Base-by-base conservation (phyloP, 2,113 vertebrate genomes). In the Nestor notabilis region DNA sequence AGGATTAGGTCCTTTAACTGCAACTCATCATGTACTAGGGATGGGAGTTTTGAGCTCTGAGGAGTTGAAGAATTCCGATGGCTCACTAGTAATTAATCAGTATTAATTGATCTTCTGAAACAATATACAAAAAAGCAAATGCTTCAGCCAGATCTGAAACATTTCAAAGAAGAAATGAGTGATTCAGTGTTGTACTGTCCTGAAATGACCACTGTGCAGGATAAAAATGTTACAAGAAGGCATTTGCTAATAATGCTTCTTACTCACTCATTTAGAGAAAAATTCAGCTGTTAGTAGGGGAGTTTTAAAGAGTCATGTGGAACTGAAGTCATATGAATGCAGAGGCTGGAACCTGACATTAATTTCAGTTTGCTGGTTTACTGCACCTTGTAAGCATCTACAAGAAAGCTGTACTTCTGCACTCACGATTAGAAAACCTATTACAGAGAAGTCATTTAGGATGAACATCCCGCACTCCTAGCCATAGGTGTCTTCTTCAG, bases 361-460 rank as follows among this genome's bases (percentile, higher is more conserved):
- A 90, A 96, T 93, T 96, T 92, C 61, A 21, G 56, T 87, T 98
- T 97, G 76, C 88, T 96, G 83, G 72, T 71, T 64, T 74, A 93
- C 35, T 90, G 83, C 39, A 87, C 92, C 86, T 90, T 90, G 94
- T 91, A 95, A 93, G 89, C 74, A 87, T 71, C 83, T 82, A 85
- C 76, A 83, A 97, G 61, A 76, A 88, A 96, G 88, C 72, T 81
- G 39, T 60, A 84, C 29, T 58, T 88, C 94, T 94, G 88, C 66
- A 86, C 81, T 64, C 87, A 56, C 31, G 27, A 93, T 87, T 89
- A 95, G 89, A 95, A 96, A 97, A 95, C 35, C 90, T 88, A 93
- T 95, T 95, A 96, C 83, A 81, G 84, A 50, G 93, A 86, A 93
- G 89, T 82, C 60, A 97, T 89, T 93, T 94, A 93, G 70, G 72